Conservation (phyloP, 2,888 invertebrate species). For the Aphodius granarius region DNA sequence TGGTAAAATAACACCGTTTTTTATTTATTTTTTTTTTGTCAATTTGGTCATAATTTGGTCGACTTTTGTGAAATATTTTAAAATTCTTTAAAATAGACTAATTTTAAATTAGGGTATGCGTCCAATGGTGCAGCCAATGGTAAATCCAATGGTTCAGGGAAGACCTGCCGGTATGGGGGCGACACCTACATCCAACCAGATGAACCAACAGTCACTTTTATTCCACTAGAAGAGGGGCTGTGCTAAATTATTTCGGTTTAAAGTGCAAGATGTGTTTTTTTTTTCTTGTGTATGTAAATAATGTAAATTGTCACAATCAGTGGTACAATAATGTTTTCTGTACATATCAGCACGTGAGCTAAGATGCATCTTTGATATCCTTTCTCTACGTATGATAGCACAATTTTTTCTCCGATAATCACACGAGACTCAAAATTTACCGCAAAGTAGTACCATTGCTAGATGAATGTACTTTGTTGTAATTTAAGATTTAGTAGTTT, state of each 20-base stretch:
- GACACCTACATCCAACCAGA: slow-evolving; percentile 44
- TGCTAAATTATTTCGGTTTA: slow-evolving; percentile 20
- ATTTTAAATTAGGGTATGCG: slow-evolving; percentile 50
- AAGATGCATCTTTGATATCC: slow-evolving; percentile 24
- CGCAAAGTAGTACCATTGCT: not conserved
- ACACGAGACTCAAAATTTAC: slow-evolving; percentile 1
- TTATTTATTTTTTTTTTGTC: not conserved
- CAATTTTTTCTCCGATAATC: slow-evolving; percentile 19
- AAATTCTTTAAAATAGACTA: no score
- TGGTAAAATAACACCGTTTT: slow-evolving; percentile 32
- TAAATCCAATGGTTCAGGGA: slow-evolving; percentile 44
- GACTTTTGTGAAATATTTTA: no score
- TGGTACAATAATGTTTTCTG: slow-evolving; percentile 42
- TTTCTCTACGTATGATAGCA: slow-evolving; percentile 18
- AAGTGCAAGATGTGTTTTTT: slow-evolving; percentile 23
- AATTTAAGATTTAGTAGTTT: slow-evolving; percentile 9
- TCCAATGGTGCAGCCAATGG: slow-evolving; percentile 40
- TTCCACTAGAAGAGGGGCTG: slow-evolving; percentile 42
- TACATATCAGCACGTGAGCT: slow-evolving; percentile 41
- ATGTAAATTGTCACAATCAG: slow-evolving; percentile 39
- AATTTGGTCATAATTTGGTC: not conserved
- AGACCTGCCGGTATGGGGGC: slow-evolving; percentile 44
- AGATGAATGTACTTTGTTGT: slow-evolving; percentile 19
- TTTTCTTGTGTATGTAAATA: slow-evolving; percentile 40
- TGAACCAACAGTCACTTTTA: slow-evolving; percentile 48